Evolutionary conservation across 2,888 invertebrate species (phyloP), one percentile per base, ranked within the genome.

Genomic region (Papilio protenor): DNA sequence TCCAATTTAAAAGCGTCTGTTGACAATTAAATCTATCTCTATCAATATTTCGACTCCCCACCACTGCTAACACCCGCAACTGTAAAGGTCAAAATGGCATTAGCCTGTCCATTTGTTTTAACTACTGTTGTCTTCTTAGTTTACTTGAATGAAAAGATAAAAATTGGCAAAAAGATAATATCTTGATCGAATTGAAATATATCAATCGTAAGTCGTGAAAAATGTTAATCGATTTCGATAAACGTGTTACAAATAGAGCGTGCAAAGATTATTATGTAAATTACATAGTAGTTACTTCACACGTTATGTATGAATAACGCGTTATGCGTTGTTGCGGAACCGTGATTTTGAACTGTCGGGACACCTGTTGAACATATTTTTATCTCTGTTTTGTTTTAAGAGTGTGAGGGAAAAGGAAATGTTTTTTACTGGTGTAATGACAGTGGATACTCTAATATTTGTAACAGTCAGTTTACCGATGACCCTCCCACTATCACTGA

Each of bases 361-460:
- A 18, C 10, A 55, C 18, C 55, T 55, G 55, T 55, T n/a, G 18
- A 10, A 55, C n/a, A 55, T 55, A 11, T 55, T 10, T 5, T 52
- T 52, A 18, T 55, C 55, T 10, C 55, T 55, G 5, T 52, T 18
- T 55, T 55, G 40, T 55, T n/a, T 10, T 8, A 55, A 55, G 52
- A 18, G 16, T 18, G 18, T 16, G 18, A 52, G 16, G 11, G 52
- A 52, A 18, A 16, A 16, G 16, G 18, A 52, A 49, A 14, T 49
- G 16, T 52, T 18, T 55, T 8, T 18, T 18, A 11, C 55, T 10
- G n/a, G 55, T 55, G n/a, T 10, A 10, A 55, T n/a, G 55, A n/a
- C 1, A 21, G 10, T n/a, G 8, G 10, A 21, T 8, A 55, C 55
- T 49, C 27, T 57, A 77, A 77, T 77, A 77, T 77, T 77, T 77